Conservation (phyloP, 2,113 vertebrate genomes). For the Oreotrochilus melanogaster region DNA sequence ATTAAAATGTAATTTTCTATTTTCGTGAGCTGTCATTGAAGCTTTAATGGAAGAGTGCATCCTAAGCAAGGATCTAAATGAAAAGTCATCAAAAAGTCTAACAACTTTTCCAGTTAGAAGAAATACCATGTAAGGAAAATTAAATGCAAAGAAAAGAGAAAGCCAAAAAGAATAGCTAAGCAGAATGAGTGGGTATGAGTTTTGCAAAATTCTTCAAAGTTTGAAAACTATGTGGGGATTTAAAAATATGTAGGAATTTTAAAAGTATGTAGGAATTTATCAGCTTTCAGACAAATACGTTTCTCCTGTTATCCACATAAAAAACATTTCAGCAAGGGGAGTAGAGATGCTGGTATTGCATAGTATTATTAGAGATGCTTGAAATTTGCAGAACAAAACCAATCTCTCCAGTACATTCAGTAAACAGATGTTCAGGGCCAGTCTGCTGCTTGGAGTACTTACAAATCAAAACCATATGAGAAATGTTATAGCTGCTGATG, state of each 20-base stretch:
- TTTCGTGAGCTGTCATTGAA: not conserved
- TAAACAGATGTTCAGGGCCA: conserved; percentile 35
- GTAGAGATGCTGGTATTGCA: too few relatives aligned
- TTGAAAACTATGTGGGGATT: not conserved
- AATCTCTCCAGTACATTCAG: not conserved
- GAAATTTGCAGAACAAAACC: not conserved
- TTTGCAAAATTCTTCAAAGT: not conserved
- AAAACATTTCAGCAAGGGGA: not conserved
- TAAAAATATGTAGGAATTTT: not conserved
- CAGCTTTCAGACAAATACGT: not conserved
- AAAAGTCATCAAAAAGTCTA: not conserved
- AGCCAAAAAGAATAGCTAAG: not conserved
- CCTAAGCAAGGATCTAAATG: not conserved
- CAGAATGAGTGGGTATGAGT: not conserved
- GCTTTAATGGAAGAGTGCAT: not conserved
- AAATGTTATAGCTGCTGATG: not conserved
- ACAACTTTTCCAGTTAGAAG: not conserved
- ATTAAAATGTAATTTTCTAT: not conserved
- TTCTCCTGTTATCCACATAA: not conserved
- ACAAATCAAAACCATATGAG: not conserved
- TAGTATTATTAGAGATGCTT: not conserved
- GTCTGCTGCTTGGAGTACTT: conserved; percentile 14
- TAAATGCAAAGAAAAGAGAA: not conserved
- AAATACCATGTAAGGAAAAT: not conserved
- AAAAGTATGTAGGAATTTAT: not conserved